phyloP scores from a whole-genome alignment of 1,140 invertebrate species.

The Argopecten irradians region DNA sequence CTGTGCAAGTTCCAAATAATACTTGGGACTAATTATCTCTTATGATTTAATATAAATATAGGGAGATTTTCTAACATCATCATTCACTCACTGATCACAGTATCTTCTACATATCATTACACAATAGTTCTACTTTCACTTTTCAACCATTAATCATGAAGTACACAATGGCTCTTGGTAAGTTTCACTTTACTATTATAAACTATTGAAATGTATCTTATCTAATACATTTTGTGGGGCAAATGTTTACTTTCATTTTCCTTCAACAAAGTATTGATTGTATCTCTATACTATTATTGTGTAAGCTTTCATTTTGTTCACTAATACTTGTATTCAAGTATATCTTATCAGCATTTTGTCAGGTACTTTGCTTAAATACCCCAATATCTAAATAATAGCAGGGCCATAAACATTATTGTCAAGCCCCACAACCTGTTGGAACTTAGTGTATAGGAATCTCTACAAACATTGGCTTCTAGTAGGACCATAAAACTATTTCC shows the following conservation, averaged over 20 bases:
- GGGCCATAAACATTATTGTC: neutral
- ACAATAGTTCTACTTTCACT: neutral
- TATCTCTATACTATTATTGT: neutral
- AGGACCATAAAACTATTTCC: neutral
- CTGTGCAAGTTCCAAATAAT: neutral
- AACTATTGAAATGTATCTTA: neutral
- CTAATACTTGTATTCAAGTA: neutral
- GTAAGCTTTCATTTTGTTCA: neutral
- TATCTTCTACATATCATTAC: neutral
- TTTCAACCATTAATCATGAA: neutral
- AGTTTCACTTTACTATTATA: neutral
- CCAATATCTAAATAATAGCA: neutral
- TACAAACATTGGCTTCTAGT: neutral
- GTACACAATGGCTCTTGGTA: neutral
- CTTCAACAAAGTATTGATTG: neutral
- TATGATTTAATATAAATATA: neutral
- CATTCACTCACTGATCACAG: slow-evolving; percentile 15
- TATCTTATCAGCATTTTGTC: neutral
- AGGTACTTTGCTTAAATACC: neutral
- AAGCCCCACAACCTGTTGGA: neutral
- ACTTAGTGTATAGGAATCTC: neutral
- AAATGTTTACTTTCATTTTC: neutral
- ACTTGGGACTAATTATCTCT: neutral
- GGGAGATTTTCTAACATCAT: neutral
- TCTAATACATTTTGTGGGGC: neutral